These are phyloP conservation scores for Nymphicus hollandicus DNA, from an alignment of 2,113 vertebrate species.

Conservation along the genomic window DNA sequence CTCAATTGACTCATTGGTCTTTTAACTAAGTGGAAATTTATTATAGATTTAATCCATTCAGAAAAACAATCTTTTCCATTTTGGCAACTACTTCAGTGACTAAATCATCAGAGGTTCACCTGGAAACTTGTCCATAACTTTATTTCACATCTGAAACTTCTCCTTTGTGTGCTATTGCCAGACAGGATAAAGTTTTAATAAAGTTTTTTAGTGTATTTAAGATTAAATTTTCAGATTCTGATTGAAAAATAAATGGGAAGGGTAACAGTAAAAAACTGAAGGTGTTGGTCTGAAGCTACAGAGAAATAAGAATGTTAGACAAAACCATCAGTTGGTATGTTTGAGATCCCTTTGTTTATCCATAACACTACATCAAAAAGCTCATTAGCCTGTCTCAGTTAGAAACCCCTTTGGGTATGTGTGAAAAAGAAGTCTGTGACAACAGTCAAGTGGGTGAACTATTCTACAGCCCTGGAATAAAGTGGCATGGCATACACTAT, in stretches of 20 bases:
- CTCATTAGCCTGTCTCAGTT: not conserved
- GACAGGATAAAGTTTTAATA: not conserved
- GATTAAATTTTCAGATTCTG: not conserved
- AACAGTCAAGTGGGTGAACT: not conserved
- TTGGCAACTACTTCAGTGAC: not conserved
- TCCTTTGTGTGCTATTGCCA: not conserved
- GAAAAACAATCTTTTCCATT: not conserved
- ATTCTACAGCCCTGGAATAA: not conserved
- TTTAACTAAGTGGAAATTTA: not conserved
- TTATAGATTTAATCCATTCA: not conserved
- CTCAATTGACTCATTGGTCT: not conserved
- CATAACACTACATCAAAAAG: not conserved
- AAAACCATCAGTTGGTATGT: not conserved
- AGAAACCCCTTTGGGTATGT: not conserved
- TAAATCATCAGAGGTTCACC: not conserved
- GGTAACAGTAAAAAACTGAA: not conserved
- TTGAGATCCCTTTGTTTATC: not conserved
- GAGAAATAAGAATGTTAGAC: not conserved
- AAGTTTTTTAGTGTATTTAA: not conserved
- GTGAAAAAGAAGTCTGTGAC: not conserved
- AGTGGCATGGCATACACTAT: not conserved
- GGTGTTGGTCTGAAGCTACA: not conserved
- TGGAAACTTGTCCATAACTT: not conserved
- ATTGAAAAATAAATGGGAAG: not conserved
- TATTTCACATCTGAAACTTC: not conserved